phyloP scores from a whole-genome alignment of 2,797 vertebrate species.

The Kryptopterus vitreolus region DNA sequence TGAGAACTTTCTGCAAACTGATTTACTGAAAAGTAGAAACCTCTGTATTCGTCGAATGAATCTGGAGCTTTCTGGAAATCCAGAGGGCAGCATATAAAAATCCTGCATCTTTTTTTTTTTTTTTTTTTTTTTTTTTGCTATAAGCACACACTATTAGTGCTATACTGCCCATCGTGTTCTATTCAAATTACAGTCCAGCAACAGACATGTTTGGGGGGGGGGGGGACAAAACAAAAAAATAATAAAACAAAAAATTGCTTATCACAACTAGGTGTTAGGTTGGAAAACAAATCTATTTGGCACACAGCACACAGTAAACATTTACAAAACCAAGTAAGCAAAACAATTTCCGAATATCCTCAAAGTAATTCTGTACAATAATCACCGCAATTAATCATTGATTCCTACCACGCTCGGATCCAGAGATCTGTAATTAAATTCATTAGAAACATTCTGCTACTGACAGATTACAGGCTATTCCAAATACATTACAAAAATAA shows the following conservation, averaged over 20 bases:
- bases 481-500: not conserved
- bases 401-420: not conserved
- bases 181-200: not conserved
- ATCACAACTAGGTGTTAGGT: not conserved
- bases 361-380: not conserved
- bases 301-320: not conserved
- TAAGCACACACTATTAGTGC: too few species aligned
- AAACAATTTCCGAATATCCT: not conserved
- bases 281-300: not conserved
- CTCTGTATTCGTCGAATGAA: not conserved
- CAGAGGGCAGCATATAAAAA: not conserved
- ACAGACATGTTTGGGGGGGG: not conserved
- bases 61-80: not conserved
- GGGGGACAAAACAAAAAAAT: not conserved
- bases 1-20: not conserved
- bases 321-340: conserved; percentile 7
- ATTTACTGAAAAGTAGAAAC: too few species aligned
- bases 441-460: not conserved
- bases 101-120: not conserved
- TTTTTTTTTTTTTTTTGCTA: too few species aligned
- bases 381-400: not conserved
- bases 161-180: not conserved
- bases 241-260: not conserved
- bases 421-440: not conserved
- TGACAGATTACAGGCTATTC: too few species aligned